phyloP scores from a whole-genome alignment of 2,797 vertebrate genomes.

The Rhinogobio ventralis region DNA sequence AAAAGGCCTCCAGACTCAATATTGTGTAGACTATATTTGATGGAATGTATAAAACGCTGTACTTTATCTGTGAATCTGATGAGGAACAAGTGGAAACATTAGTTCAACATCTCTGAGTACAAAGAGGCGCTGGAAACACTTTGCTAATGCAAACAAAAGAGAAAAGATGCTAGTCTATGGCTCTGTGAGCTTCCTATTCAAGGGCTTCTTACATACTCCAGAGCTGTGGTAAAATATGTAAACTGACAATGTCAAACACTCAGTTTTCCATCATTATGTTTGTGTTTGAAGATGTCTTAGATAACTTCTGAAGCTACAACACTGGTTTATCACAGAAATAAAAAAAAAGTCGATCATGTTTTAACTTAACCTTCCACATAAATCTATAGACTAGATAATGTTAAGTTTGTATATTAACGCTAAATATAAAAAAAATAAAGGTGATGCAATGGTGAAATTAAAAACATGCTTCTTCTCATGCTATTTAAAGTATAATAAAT shows the following conservation, averaged over 20 bases:
- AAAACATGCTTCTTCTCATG: neutral
- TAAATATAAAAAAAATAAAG: neutral
- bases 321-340: too few species aligned
- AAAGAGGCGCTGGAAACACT: neutral
- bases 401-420: neutral
- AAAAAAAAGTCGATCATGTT: neutral
- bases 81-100: neutral
- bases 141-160: neutral
- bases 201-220: slow-evolving; percentile 31
- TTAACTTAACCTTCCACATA: neutral
- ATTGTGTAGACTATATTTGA: neutral
- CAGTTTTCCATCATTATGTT: slow-evolving; percentile 45
- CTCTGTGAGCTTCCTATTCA: slow-evolving; percentile 6
- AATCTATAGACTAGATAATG: neutral
- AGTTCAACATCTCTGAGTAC: neutral
- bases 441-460: neutral
- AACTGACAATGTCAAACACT: slow-evolving; percentile 44
- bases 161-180: neutral
- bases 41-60: neutral
- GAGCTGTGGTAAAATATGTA: slow-evolving; percentile 47
- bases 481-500: neutral
- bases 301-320: neutral
- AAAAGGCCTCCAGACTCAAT: neutral
- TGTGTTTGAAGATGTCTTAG: neutral
- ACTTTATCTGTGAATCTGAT: neutral